A percentile compares a stretch with the other conserved stretches of the same genome.
Evolutionary conservation across 2,113 vertebrate genomes (phyloP).

Genomic region (Halichoerus grypus): DNA sequence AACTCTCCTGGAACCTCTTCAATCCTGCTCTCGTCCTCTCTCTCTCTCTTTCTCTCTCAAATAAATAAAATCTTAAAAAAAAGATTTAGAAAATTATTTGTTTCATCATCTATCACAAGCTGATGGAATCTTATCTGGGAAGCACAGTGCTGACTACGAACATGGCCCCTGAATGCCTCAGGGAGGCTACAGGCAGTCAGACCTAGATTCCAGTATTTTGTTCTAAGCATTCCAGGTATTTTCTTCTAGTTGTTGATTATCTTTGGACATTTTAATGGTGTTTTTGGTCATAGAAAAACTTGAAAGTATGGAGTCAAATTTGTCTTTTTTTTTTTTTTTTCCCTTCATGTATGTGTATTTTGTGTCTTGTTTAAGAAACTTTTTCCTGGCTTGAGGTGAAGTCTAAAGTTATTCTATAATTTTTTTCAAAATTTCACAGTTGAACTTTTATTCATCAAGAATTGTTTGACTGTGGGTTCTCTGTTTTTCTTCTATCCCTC

Average conservation of each 20-base stretch:
- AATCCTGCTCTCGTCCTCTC: conserved; percentile 77
- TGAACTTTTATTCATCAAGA: background rate
- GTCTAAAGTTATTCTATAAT: background rate
- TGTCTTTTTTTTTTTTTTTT: conserved; percentile 36
- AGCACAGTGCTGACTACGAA: background rate
- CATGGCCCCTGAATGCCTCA: background rate
- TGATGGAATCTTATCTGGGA: background rate
- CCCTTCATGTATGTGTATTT: background rate
- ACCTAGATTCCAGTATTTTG: background rate
- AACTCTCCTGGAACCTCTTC: conserved; percentile 97
- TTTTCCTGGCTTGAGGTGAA: background rate
- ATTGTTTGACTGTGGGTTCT: background rate
- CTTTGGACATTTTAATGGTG: background rate
- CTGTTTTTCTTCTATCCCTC: background rate
- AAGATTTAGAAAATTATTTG: background rate
- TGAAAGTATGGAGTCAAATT: background rate
- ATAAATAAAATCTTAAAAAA: too few relatives aligned
- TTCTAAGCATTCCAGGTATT: background rate
- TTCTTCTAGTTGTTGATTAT: background rate
- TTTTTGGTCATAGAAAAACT: conserved; percentile 1
- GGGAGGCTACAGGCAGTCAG: background rate
- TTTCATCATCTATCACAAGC: background rate
- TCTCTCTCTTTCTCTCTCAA: too few relatives aligned
- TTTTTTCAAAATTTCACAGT: background rate
- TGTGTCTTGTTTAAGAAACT: background rate